Evolutionary conservation across 2,888 invertebrate genomes (phyloP).

Genomic region (Melangyna quadrimaculata): DNA sequence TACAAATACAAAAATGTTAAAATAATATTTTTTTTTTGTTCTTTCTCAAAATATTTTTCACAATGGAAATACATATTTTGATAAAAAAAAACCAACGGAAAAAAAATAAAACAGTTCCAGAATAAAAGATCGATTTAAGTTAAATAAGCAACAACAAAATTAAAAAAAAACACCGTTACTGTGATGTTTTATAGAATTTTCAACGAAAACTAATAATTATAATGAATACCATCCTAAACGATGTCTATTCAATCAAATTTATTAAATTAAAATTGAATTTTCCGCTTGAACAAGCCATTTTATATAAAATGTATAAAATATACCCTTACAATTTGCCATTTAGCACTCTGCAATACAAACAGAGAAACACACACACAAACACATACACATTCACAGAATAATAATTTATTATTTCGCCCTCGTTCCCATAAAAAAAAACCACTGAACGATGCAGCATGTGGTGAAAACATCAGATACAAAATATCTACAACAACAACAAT

Average conservation of each 20-base stretch:
- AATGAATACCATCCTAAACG: conserved; percentile 21
- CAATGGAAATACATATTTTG: not conserved
- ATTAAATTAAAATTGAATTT: conserved; percentile 58
- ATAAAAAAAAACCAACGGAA: not conserved
- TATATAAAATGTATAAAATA: conserved; percentile 1
- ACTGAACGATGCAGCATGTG: conserved; percentile 16
- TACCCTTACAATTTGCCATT: conserved; percentile 18
- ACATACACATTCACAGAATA: conserved; percentile 8
- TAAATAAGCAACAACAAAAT: not conserved
- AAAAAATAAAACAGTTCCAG: not conserved
- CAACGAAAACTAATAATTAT: conserved; percentile 8
- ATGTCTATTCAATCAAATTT: conserved; percentile 47
- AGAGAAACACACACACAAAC: not conserved
- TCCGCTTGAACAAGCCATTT: conserved; percentile 52
- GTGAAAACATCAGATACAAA: conserved; percentile 23
- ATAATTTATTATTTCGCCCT: conserved; percentile 38
- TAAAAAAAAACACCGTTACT: not conserved
- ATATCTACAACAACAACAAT: conserved; percentile 9
- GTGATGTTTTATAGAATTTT: conserved; percentile 17
- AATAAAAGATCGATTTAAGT: not conserved
- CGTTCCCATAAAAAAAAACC: not conserved
- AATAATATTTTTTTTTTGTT: not conserved
- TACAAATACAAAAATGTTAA: not conserved
- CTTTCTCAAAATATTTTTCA: not conserved
- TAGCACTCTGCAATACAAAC: not conserved